Evolutionary conservation across 37 sponge, comb jelly and placozoan genomes (phyloP), one percentile per base, ranked within the genome.

Genomic region (Corticium candelabrum): DNA sequence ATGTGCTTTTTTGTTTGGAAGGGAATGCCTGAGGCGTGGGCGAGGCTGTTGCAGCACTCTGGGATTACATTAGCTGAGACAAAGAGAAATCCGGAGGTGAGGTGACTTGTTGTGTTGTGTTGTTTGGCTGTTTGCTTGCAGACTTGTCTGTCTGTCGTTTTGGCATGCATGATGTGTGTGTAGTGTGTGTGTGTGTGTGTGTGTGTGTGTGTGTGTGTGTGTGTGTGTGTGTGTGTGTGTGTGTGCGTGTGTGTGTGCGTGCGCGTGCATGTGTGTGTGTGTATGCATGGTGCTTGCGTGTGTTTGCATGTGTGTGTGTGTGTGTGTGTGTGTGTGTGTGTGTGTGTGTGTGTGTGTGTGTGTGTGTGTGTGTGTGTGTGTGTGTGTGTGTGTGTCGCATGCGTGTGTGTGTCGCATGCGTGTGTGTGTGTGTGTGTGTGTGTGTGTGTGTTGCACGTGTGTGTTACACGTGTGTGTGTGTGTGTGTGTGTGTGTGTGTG

Each of bases 21-120:
- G 87, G 90, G 90, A 38, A 96, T 96, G 96, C 96, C 96, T 36
- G 82, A 87, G 40, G 90, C 89, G 76, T 96, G 96, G 96, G 78
- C 90, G 2, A 81, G 80, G 74, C 84, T 96, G 39, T 82, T 96
- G 3, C 86, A 90, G 62, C 83, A 82, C 35, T 87, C 93, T 29
- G 93, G 93, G 37, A 96, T 96, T 69, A 71, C 82, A 11, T 38
- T 41, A 27, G 72, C 39, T 3, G 81, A 84, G 32, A 40, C 62
- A 40, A 40, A 82, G 5, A 62, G 62, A 37, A 83, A 82, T 83
- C 81, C 85, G 1, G 39, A 84, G 81, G 81, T 80, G 11, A 27
- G 11, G 38, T 77, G 57, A 32, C 34, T 41, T 40, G 1, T 29
- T 2, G 27, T 50, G 56, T 43, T 5, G 5, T 5, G 5, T 5